Percentiles rank a stretch among this genome's conserved stretches.
Evolutionary conservation across 2,888 invertebrate species (phyloP).

Genomic region (Caenorhabditis auriculariae): DNA sequence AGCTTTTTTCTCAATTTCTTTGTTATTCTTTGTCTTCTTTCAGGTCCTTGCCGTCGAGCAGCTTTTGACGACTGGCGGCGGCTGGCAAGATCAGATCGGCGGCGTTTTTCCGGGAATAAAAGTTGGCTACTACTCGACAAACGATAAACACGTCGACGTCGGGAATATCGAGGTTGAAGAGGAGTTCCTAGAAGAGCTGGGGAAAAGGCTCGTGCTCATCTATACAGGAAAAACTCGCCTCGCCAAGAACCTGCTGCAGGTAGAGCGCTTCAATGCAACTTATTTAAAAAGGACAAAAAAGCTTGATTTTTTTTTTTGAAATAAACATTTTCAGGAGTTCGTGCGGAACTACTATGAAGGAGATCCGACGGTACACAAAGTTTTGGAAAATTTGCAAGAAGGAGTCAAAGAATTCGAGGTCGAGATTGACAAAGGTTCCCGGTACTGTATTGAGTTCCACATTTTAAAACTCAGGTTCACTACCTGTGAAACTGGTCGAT

Average conservation of each 20-base stretch:
- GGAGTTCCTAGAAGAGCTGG: conserved; percentile 61
- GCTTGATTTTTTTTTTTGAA: too few relatives aligned
- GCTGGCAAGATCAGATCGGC: conserved; percentile 70
- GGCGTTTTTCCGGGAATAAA: conserved; percentile 67
- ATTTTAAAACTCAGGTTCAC: conserved; percentile 13
- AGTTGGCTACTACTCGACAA: conserved; percentile 51
- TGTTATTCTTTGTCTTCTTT: not conserved
- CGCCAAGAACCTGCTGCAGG: conserved; percentile 69
- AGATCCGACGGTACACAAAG: conserved; percentile 12
- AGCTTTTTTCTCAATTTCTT: not conserved
- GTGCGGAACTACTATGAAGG: conserved; percentile 32
- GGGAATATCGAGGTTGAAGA: conserved; percentile 56
- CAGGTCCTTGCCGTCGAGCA: conserved; percentile 69
- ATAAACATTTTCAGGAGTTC: conserved; percentile 20
- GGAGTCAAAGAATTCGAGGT: conserved; percentile 17
- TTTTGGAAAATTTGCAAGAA: conserved; percentile 13
- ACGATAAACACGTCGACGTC: too few relatives aligned
- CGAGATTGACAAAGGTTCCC: conserved; percentile 14
- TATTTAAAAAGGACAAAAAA: too few relatives aligned
- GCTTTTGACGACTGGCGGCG: conserved; percentile 69
- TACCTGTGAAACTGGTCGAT: conserved; percentile 32
- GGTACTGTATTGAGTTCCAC: too few relatives aligned
- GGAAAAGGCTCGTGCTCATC: conserved; percentile 66
- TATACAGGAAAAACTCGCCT: conserved; percentile 70
- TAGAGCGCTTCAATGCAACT: too few relatives aligned